Base-by-base conservation (phyloP, 2,797 vertebrate genomes). In the Leuciscus waleckii region DNA sequence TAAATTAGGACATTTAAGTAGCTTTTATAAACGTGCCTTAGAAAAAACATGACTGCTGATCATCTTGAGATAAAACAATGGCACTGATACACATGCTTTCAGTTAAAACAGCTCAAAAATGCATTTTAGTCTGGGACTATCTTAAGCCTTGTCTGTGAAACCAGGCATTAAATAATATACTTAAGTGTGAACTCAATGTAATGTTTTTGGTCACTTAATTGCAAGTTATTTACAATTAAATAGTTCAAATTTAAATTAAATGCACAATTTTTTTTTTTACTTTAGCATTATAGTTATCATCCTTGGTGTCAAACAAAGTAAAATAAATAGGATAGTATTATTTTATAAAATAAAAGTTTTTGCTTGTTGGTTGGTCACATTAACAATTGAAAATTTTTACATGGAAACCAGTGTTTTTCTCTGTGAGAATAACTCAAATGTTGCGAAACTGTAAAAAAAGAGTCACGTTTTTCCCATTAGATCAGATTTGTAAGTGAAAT, bases 401-500 rank as follows among this genome's bases (percentile, higher is more conserved):
- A 11, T 63, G 11, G 11, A 63, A 63, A 63, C 58, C 21, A n/a
- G 5, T 7, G 8, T 9, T 7, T n/a, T 70, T n/a, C 9, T n/a
- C 23, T 29, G 13, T 17, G 7, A 26, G 5, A 32, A 74, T 19
- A 9, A 46, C 17, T 49, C 41, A 29, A 51, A 78, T 29, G 23
- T 43, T 65, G 16, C 0, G 0, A 17, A 54, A 75, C 49, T 75
- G 16, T 32, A 74, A 29, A 32, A 37, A 75, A 14, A 11, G 1
- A 75, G 46, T 54, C 17, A 46, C 26, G 61, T 46, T 79, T 41
- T 11, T 7, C 41, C 26, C 10, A 32, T 35, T 79, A 49, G 26
- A 79, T 46, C 41, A 13, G 58, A 67, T 41, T 21, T 14, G 23
- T 76, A 82, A 82, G 54, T n/a, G 10, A 41, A 82, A 54, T 65